Evolutionary conservation across 2,888 invertebrate genomes (phyloP).

Genomic region (Drosophila bunnanda): DNA sequence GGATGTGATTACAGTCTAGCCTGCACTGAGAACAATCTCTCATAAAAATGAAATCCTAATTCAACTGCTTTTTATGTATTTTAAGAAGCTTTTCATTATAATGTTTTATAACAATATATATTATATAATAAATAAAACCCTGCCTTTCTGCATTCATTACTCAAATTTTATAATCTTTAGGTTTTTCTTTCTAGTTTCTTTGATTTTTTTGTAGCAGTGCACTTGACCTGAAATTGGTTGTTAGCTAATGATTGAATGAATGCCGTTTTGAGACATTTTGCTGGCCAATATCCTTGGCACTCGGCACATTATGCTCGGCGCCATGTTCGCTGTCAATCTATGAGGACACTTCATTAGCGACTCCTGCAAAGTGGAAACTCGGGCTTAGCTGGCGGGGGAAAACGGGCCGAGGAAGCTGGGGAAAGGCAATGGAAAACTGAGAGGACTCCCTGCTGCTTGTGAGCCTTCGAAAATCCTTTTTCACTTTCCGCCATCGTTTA

Average conservation of each 20-base stretch:
- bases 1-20: neutral
- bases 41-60: no score
- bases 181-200: no score
- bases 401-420: neutral
- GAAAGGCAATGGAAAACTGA: neutral
- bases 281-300: constrained; percentile 28
- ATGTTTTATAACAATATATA: no score
- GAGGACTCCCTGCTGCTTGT: neutral
- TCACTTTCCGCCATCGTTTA: constrained; percentile 18
- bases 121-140: no score
- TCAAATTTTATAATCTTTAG: accelerated
- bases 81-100: no score
- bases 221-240: constrained; percentile 8
- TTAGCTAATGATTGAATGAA: constrained; percentile 44
- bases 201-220: neutral
- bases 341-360: constrained; percentile 47
- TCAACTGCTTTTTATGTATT: no score
- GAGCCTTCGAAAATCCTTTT: constrained; percentile 11
- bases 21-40: neutral
- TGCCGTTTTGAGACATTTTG: constrained; percentile 20
- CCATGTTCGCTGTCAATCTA: constrained; percentile 16
- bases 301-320: constrained; percentile 16
- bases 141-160: neutral
- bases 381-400: neutral
- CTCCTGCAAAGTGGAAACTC: constrained; percentile 13